These are phyloP conservation scores for Crenuchus spilurus DNA, from an alignment of 2,797 vertebrate genomes.

Conservation along the genomic window DNA sequence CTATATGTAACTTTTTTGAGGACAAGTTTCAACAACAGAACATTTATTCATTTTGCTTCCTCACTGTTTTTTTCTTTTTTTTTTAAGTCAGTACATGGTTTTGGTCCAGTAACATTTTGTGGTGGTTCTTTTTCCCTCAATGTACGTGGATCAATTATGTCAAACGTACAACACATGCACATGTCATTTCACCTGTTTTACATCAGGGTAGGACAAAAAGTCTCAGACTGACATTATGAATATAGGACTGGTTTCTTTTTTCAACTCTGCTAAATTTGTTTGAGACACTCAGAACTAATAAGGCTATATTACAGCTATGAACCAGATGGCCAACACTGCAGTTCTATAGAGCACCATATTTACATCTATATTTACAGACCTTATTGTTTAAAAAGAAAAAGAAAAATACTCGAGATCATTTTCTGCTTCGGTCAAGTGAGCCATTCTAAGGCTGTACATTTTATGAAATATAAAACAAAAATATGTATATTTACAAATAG, in stretches of 20 bases:
- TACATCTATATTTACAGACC: slow-evolving; percentile 90
- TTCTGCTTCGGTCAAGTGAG: slow-evolving; percentile 75
- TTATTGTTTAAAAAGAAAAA: slow-evolving; percentile 64
- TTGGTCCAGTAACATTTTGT: slow-evolving; percentile 92
- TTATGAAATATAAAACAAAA: slow-evolving; percentile 68
- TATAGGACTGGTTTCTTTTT: slow-evolving; percentile 60
- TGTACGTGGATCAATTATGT: slow-evolving; percentile 72
- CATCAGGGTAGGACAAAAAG: slow-evolving; percentile 79
- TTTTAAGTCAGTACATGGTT: slow-evolving; percentile 76
- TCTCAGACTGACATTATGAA: slow-evolving; percentile 77
- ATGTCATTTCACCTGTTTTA: slow-evolving; percentile 84
- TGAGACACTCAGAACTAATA: slow-evolving; percentile 83
- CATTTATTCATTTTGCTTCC: slow-evolving; percentile 69
- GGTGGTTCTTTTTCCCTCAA: slow-evolving; percentile 76
- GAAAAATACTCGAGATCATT: slow-evolving; percentile 58
- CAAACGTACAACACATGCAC: slow-evolving; percentile 93
- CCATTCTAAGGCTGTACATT: slow-evolving; percentile 81
- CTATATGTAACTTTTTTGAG: slow-evolving; percentile 90
- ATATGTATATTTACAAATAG: slow-evolving; percentile 84
- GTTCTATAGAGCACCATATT: slow-evolving; percentile 86
- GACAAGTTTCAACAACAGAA: slow-evolving; percentile 91
- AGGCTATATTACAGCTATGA: slow-evolving; percentile 93
- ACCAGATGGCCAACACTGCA: slow-evolving; percentile 85
- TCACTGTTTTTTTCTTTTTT: slow-evolving; percentile 54
- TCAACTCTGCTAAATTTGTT: slow-evolving; percentile 67